A percentile compares a stretch with the other conserved stretches of the same genome.
Evolutionary conservation across 2,888 invertebrate species (phyloP).

Genomic region (Unio pictorum): DNA sequence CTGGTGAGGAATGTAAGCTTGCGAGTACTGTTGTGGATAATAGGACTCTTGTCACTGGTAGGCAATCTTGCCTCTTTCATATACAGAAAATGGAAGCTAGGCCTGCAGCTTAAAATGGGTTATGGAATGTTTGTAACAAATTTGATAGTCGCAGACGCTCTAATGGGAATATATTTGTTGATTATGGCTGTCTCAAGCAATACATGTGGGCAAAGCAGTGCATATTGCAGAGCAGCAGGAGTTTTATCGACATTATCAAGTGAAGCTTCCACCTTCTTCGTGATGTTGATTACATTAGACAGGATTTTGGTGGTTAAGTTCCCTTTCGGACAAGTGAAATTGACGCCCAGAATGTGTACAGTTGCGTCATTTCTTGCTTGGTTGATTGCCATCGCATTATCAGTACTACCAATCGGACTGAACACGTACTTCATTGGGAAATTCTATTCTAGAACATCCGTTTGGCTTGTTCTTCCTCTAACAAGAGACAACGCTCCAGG

Average conservation of each 20-base stretch:
- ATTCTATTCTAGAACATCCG: constrained; percentile 60
- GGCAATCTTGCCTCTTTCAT: constrained; percentile 33
- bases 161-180: constrained; percentile 15
- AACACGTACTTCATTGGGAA: constrained; percentile 56
- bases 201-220: constrained; percentile 34
- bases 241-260: constrained; percentile 71
- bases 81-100: constrained; percentile 4
- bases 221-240: constrained; percentile 38
- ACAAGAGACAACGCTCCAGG: constrained; percentile 63
- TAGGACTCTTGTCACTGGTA: constrained; percentile 24
- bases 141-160: constrained; percentile 21
- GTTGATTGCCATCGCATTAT: constrained; percentile 51
- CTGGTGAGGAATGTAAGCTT: constrained; percentile 33
- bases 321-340: constrained; percentile 64
- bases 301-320: too few relatives aligned
- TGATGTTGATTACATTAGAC: constrained; percentile 78
- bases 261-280: constrained; percentile 77
- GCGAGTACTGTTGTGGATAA: constrained; percentile 29
- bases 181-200: constrained; percentile 39
- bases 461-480: constrained; percentile 66
- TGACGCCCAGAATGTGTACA: constrained; percentile 41
- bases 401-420: constrained; percentile 60
- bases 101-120: constrained; percentile 13
- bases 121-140: constrained; percentile 30
- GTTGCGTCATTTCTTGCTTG: constrained; percentile 44